phyloP scores from a whole-genome alignment of 1,140 invertebrate genomes.

The Drosophila sechellia region DNA sequence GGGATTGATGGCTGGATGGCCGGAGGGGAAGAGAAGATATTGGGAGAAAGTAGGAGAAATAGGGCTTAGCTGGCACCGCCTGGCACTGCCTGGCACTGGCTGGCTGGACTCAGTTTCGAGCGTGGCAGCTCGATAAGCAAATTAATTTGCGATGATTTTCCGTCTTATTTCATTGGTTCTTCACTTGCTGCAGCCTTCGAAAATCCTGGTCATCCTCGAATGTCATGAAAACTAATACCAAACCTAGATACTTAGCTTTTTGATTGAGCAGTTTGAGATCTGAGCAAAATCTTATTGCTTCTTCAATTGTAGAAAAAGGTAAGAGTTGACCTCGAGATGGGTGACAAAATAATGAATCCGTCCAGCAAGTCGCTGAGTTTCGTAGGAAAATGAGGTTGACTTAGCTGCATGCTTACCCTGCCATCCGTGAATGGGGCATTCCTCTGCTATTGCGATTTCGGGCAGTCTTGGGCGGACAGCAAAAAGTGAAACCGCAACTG shows the following conservation, averaged over 20 bases:
- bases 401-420: too few relatives aligned
- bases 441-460: not conserved
- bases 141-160: constrained; percentile 45
- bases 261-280: too few relatives aligned
- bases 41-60: not conserved
- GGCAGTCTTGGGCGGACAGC: not conserved
- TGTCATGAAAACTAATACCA: not conserved
- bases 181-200: not conserved
- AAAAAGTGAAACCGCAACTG: constrained; percentile 70
- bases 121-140: constrained; percentile 31
- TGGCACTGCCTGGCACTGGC: not conserved
- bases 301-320: too few relatives aligned
- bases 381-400: too few relatives aligned
- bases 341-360: too few relatives aligned
- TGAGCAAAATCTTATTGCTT: too few relatives aligned
- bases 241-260: too few relatives aligned
- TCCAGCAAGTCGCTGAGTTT: too few relatives aligned
- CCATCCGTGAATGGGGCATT: too few relatives aligned
- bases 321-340: too few relatives aligned
- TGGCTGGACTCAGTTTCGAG: constrained; percentile 9
- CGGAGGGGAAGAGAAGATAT: not conserved
- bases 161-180: not conserved
- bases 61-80: not conserved
- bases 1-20: not conserved
- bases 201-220: not conserved